phyloP scores from a whole-genome alignment of 2,888 invertebrate species.

The Zelleria hepariella region DNA sequence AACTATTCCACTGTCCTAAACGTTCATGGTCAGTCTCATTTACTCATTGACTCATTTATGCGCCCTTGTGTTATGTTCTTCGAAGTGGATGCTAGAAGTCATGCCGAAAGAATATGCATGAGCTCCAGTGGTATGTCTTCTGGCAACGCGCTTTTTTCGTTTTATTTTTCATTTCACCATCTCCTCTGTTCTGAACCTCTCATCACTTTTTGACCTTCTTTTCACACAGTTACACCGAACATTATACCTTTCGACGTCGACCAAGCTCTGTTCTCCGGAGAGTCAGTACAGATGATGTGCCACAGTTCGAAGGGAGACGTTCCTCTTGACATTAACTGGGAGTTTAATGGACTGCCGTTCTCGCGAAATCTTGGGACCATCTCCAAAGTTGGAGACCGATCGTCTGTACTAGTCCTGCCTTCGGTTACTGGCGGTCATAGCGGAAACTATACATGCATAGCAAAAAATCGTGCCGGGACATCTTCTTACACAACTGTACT shows the following conservation, averaged over 20 bases:
- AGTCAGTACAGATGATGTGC: slow-evolving; percentile 75
- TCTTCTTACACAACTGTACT: slow-evolving; percentile 63
- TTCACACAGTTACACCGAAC: slow-evolving; percentile 64
- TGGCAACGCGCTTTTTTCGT: slow-evolving; percentile 36
- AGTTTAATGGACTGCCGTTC: slow-evolving; percentile 66
- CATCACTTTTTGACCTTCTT: slow-evolving; percentile 20
- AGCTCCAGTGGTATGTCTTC: slow-evolving; percentile 37
- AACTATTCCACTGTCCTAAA: slow-evolving; percentile 76
- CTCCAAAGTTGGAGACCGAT: slow-evolving; percentile 54
- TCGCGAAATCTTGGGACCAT: slow-evolving; percentile 61
- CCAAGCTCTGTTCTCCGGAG: slow-evolving; percentile 74
- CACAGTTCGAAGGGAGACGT: slow-evolving; percentile 77
- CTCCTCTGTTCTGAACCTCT: slow-evolving; percentile 22
- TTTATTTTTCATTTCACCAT: slow-evolving; percentile 21
- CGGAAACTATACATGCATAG: slow-evolving; percentile 73
- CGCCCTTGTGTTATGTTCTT: slow-evolving; percentile 23
- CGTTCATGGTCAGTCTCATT: slow-evolving; percentile 68
- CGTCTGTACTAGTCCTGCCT: slow-evolving; percentile 64
- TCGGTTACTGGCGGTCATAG: slow-evolving; percentile 63
- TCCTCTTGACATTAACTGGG: slow-evolving; percentile 77
- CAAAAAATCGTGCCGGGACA: slow-evolving; percentile 66
- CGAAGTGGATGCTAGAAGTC: slow-evolving; percentile 32
- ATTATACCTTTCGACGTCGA: slow-evolving; percentile 76
- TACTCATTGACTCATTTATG: slow-evolving; percentile 23
- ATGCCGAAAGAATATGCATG: slow-evolving; percentile 54